A percentile compares a stretch with the other conserved stretches of the same genome.
Conservation (phyloP, 1,140 invertebrate genomes). For the Sitobion miscanthi region DNA sequence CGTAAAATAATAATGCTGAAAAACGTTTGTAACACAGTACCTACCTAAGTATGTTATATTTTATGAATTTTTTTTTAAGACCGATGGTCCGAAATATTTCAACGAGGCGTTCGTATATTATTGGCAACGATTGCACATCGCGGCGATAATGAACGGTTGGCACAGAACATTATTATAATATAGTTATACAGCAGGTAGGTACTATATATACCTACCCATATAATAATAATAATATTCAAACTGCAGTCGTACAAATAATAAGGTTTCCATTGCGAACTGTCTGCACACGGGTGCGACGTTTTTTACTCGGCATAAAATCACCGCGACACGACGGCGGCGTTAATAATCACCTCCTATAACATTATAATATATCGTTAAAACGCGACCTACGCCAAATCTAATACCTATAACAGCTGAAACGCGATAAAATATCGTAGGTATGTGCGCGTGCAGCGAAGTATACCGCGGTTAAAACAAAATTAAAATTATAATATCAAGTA, state of each 20-base stretch:
- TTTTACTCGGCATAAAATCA: background rate
- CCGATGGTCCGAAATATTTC: background rate
- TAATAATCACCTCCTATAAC: background rate
- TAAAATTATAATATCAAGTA: background rate
- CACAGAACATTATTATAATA: background rate
- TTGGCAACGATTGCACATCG: background rate
- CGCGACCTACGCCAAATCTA: background rate
- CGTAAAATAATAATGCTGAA: background rate
- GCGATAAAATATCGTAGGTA: background rate
- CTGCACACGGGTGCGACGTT: background rate
- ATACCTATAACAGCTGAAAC: background rate
- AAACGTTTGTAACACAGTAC: background rate
- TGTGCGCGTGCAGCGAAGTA: background rate
- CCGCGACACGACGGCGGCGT: background rate
- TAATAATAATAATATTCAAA: too few relatives aligned
- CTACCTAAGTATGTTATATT: background rate
- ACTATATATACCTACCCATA: background rate
- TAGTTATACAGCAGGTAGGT: background rate
- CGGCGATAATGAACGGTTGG: background rate
- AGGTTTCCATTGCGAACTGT: background rate
- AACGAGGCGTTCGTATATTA: background rate
- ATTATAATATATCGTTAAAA: conserved; percentile 1
- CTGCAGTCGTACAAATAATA: background rate
- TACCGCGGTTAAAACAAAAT: background rate
- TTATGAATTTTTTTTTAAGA: background rate